Evolutionary conservation across 1,140 invertebrate species (phyloP), one percentile per base, ranked within the genome.

Genomic region (Pseudoatta argentina): DNA sequence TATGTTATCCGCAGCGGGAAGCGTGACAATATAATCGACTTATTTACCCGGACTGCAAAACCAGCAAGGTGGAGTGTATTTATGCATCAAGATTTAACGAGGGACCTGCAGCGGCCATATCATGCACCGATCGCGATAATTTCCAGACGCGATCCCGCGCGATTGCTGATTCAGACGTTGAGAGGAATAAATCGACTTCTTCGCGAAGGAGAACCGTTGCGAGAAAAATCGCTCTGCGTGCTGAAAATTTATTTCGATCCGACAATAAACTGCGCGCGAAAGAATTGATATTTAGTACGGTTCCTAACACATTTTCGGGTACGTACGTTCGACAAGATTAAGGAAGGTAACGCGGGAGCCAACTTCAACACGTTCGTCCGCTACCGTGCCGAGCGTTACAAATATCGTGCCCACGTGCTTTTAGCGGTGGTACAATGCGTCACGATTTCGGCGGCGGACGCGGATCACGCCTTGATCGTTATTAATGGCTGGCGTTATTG

Each of bases 81-180:
- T 89, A 89, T 88, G 88, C 75, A 67, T 72, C 88, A 64, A 89
- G 88, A 63, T 89, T 89, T 89, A 89, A 89, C 85, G 88, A 89
- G 83, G 51, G 34, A 85, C 83, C 77, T 44, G 10, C 39, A 66
- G 71, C 83, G 88, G 76, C 87, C 51, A 64, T 76, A 64, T 76
- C 59, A 48, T 59, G 76, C 78, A 6, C 27, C 21, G 55, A 82
- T 72, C 67, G 6, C n/a, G 67, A 83, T 75, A 83, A 83, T 83
- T 83, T 86, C 86, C 48, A 14, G 76, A 79, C 53, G 55, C 34
- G 53, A 48, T 39, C 59, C 24, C 57, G 72, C 24, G 66, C n/a
- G 79, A 21, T 77, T 39, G 75, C 63, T 77, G 69, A 89, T 89
- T 77, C 85, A 61, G 76, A 53, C 27, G 57, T 61, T 27, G 51